phyloP scores from a whole-genome alignment of 2,797 vertebrate genomes.

The Ibycter americanus region DNA sequence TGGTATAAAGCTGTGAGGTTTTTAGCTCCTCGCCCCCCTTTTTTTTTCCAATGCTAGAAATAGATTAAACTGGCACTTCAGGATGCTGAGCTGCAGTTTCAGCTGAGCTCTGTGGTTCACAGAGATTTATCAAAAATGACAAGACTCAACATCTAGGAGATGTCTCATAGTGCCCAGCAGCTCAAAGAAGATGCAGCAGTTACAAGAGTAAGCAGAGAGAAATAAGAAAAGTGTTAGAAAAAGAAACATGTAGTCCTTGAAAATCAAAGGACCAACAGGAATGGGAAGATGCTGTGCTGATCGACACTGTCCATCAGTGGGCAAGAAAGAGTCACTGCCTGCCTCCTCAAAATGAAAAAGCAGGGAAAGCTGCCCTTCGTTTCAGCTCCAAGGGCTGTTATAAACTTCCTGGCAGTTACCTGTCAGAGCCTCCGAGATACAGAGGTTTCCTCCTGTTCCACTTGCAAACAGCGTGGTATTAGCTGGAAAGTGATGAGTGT shows the following conservation, averaged over 20 bases:
- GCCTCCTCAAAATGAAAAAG: neutral
- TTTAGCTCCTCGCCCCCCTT: neutral
- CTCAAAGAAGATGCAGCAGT: constrained; percentile 4
- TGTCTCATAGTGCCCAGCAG: constrained; percentile 21
- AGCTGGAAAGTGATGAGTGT: neutral
- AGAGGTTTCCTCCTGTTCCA: neutral
- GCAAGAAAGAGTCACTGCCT: neutral
- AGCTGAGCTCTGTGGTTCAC: constrained; percentile 3
- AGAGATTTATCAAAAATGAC: constrained; percentile 51
- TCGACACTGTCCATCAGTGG: neutral
- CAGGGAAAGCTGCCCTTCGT: neutral
- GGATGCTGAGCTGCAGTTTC: constrained; percentile 57
- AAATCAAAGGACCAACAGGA: neutral
- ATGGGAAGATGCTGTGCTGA: neutral
- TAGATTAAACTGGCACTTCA: constrained; percentile 54
- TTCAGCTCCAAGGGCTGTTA: neutral
- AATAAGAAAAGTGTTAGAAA: neutral
- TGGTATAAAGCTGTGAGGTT: neutral
- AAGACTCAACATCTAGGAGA: constrained; percentile 33
- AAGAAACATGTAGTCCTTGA: neutral
- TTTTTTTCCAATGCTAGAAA: neutral
- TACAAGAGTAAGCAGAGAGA: neutral
- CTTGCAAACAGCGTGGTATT: neutral
- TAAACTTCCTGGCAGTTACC: neutral
- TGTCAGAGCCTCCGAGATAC: neutral